Conservation (phyloP, 64 coral and sea anemone species). For the Trachythela sp. region DNA sequence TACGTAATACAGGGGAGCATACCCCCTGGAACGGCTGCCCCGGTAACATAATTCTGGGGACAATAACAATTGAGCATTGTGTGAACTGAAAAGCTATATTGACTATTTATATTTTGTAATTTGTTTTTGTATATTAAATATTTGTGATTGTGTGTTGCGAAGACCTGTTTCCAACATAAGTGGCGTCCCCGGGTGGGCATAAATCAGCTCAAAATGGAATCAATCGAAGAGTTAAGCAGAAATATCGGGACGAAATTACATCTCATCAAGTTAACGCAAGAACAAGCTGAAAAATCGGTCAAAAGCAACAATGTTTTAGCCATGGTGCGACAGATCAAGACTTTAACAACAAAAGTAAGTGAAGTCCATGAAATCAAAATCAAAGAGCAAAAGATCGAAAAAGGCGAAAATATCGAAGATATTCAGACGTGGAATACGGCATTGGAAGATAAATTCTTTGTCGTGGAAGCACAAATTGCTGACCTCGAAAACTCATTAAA, state of each 20-base stretch:
- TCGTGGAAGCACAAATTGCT: background rate
- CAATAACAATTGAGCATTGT: too few relatives aligned
- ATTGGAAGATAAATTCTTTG: background rate
- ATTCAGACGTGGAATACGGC: background rate
- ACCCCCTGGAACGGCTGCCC: too few relatives aligned
- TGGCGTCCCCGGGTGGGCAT: slow-evolving; percentile 19
- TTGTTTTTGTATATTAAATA: too few relatives aligned
- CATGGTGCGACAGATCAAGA: background rate
- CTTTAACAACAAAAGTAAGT: background rate
- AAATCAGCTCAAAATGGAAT: background rate
- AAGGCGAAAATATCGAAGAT: background rate
- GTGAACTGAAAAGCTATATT: too few relatives aligned
- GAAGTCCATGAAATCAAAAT: background rate
- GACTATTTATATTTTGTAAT: too few relatives aligned
- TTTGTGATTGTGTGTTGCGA: too few relatives aligned
- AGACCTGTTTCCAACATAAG: slow-evolving; percentile 36
- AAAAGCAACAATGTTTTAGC: background rate
- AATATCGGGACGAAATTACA: slow-evolving; percentile 11
- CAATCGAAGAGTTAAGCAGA: slow-evolving; percentile 16
- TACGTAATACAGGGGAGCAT: too few relatives aligned
- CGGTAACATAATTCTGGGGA: too few relatives aligned
- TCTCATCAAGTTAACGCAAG: slow-evolving; percentile 19
- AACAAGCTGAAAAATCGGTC: background rate
- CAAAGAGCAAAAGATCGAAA: background rate
- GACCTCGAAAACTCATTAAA: background rate